Evolutionary conservation across 2,888 invertebrate genomes (phyloP), one percentile per base, ranked within the genome.

Genomic region (Eremobia ochroleuca): DNA sequence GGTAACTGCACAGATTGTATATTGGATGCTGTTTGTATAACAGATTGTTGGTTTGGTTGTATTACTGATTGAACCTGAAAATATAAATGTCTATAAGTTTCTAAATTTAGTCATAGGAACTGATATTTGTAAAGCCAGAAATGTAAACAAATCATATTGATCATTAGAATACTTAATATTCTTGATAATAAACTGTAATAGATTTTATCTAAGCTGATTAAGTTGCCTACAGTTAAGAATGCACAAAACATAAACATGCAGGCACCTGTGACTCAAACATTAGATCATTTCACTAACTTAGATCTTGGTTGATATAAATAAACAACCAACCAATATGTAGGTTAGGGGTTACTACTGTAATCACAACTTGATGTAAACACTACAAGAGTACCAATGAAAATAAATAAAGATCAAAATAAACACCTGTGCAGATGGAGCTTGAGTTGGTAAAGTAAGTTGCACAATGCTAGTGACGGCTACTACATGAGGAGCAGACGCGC

Each of bases 11-110:
- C 97, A 90, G 98, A 98, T 93, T 98, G 98, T 90, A 98, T 97
- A 94, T 98, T 98, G 74, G 98, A 98, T 86, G 99, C 98, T 84
- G 99, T 98, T 97, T 99, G 99, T 95, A 99, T 99, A 73, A 99
- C 99, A 87, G 99, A 99, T 94, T 99, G 99, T 94, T 99, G 99
- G 95, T 99, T 99, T 85, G 99, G 98, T 97, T 99, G 99, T 95
- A 99, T 99, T 85, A 99, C 99, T 90, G 99, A 99, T 96, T 99
- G 99, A 86, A 99, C 99, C 98, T 99, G 97, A 76, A 97, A 95
- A 79, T 68, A 81, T 85, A 86, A 85, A 83, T 82, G 79, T 59
- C 82, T 71, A 58, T 75, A 80, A 83, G 64, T 65, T 43, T 46
- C 13, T 28, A 37, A n/a, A 67, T 52, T 58, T 11, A 40, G 15